A percentile compares a stretch with the other conserved stretches of the same genome.
Conservation (phyloP, 2,888 invertebrate species). For the Cerceris ruficornis region DNA sequence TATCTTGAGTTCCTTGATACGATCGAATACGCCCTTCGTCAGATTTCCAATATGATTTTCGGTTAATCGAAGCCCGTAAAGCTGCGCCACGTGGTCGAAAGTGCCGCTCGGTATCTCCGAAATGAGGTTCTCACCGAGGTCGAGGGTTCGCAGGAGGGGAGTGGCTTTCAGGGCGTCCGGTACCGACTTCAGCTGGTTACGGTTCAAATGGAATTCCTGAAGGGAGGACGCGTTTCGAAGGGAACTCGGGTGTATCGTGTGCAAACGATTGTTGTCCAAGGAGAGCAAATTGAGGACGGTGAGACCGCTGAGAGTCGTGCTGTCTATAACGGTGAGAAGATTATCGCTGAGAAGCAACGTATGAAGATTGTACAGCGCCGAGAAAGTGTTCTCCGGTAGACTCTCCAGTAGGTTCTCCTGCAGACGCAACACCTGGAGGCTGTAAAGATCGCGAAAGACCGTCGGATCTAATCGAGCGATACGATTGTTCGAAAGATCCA, state of each 20-base stretch:
- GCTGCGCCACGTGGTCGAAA: conserved; percentile 90
- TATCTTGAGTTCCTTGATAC: conserved; percentile 90
- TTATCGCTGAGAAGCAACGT: conserved; percentile 92
- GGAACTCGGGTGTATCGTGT: conserved; percentile 88
- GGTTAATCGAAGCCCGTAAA: conserved; percentile 91
- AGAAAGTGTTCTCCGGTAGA: conserved; percentile 90
- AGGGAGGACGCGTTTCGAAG: conserved; percentile 90
- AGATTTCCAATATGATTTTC: conserved; percentile 92
- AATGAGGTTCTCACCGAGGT: conserved; percentile 93
- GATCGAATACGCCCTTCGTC: conserved; percentile 90
- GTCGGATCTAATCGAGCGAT: conserved; percentile 89
- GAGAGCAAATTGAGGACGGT: conserved; percentile 89
- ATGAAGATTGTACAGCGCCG: conserved; percentile 89
- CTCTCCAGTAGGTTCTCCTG: conserved; percentile 90
- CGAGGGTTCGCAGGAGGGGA: conserved; percentile 89
- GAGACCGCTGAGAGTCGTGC: conserved; percentile 89
- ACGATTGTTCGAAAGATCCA: conserved; percentile 90
- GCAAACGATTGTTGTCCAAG: conserved; percentile 90
- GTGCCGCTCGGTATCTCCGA: conserved; percentile 89
- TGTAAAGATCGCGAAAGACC: conserved; percentile 90
- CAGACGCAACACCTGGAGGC: conserved; percentile 90
- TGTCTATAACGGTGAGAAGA: conserved; percentile 88
- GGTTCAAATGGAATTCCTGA: conserved; percentile 92
- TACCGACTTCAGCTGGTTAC: conserved; percentile 89
- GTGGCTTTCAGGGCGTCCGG: conserved; percentile 89